Evolutionary conservation across 2,888 invertebrate genomes (phyloP).

Genomic region (Amphimallon solstitiale): DNA sequence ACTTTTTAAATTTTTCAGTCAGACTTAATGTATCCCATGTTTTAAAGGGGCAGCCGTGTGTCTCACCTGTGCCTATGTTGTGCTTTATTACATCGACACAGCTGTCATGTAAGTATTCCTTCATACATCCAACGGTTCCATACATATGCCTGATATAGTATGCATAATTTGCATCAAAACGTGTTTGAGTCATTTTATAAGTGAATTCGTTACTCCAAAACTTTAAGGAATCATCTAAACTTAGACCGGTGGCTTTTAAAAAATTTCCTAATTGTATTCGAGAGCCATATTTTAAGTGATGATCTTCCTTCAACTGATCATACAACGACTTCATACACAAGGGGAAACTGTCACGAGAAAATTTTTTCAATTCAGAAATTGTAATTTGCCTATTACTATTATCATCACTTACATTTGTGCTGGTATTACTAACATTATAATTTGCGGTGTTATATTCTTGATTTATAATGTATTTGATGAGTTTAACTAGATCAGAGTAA

Average conservation of each 20-base stretch:
- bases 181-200: neutral
- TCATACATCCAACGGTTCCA: too few species aligned
- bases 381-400: neutral
- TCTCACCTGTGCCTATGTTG: neutral
- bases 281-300: conserved; percentile 18
- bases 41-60: conserved; percentile 15
- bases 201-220: conserved; percentile 15
- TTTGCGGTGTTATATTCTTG: conserved; percentile 1
- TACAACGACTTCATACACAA: conserved; percentile 3
- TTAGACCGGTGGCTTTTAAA: conserved; percentile 5
- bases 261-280: conserved; percentile 19
- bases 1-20: conserved; percentile 1
- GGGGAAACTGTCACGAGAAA: neutral
- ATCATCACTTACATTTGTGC: neutral
- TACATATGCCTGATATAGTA: too few species aligned
- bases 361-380: neutral
- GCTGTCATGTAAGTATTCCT: neutral
- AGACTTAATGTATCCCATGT: conserved; percentile 13
- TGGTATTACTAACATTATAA: neutral
- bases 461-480: neutral
- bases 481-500: too few species aligned
- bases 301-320: conserved; percentile 13
- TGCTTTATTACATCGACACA: neutral
- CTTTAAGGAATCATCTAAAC: conserved; percentile 8
- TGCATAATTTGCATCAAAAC: too few species aligned